A percentile compares a stretch with the other conserved stretches of the same genome.
Evolutionary conservation across 2,797 vertebrate genomes (phyloP).

Genomic region (Sebastolobus altivelis): DNA sequence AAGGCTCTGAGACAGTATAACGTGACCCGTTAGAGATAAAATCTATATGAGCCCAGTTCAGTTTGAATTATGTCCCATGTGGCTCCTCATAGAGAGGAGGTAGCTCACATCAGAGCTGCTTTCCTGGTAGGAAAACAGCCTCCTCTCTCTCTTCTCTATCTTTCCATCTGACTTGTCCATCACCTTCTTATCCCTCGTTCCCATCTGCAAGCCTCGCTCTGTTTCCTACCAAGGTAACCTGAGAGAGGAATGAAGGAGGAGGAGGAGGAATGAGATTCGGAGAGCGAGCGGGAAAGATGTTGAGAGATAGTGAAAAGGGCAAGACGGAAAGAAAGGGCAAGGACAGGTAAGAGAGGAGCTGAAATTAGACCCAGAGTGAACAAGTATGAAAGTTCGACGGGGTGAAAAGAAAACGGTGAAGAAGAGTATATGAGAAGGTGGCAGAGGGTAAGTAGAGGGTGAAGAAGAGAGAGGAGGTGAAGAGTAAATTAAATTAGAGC

Average conservation of each 20-base stretch:
- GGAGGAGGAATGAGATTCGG: constrained; percentile 23
- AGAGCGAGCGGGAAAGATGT: constrained; percentile 44
- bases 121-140: not conserved
- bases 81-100: not conserved
- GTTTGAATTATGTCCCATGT: not conserved
- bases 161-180: constrained; percentile 55
- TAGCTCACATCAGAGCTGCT: not conserved
- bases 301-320: constrained; percentile 46
- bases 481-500: constrained; percentile 68
- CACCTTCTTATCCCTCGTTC: constrained; percentile 45
- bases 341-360: constrained; percentile 46
- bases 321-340: constrained; percentile 49
- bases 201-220: constrained; percentile 32
- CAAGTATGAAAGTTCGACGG: constrained; percentile 27
- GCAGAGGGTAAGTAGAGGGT: constrained; percentile 42
- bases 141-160: constrained; percentile 25
- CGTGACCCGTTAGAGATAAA: not conserved
- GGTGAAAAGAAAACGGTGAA: not conserved
- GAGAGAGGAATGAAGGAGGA: constrained; percentile 16
- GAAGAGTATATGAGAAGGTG: constrained; percentile 43
- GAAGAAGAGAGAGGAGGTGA: constrained; percentile 43
- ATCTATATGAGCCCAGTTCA: not conserved
- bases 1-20: not conserved
- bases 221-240: constrained; percentile 35
- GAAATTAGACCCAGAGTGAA: constrained; percentile 59